A percentile compares a stretch with the other conserved stretches of the same genome.
Conservation (phyloP, 2,797 vertebrate genomes). For the Aphelocoma californica region DNA sequence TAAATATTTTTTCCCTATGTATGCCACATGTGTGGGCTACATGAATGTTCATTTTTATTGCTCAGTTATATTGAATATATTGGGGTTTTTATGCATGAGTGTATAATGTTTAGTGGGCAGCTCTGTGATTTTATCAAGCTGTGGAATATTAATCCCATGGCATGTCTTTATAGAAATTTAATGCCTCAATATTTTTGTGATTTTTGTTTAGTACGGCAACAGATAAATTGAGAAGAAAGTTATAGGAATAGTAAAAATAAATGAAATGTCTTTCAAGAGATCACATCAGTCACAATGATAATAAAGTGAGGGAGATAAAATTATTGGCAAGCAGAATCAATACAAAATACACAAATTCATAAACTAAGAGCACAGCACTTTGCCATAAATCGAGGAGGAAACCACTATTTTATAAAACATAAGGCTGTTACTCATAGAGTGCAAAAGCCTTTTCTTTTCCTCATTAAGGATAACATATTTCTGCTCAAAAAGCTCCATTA, state of each 20-base stretch:
- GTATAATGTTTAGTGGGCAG: background rate
- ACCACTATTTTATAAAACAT: background rate
- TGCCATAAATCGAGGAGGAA: background rate
- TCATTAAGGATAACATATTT: background rate
- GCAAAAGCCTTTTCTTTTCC: background rate
- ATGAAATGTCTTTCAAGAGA: background rate
- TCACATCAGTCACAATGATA: background rate
- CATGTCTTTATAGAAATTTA: background rate
- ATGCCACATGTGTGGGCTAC: background rate
- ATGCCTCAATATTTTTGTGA: background rate
- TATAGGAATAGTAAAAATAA: background rate
- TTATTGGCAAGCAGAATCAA: background rate
- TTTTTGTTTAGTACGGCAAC: background rate
- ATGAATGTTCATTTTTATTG: background rate
- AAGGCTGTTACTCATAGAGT: background rate
- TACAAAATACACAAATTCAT: background rate
- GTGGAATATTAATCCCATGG: background rate
- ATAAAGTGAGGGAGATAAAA: background rate
- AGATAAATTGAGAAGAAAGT: background rate
- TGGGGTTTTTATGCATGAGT: background rate
- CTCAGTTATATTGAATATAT: background rate
- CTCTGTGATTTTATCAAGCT: background rate
- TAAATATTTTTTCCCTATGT: background rate
- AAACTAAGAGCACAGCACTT: background rate
- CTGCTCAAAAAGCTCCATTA: background rate